A percentile compares a stretch with the other conserved stretches of the same genome.
Conservation (phyloP, 2,113 vertebrate species). For the Peucedramus taeniatus region DNA sequence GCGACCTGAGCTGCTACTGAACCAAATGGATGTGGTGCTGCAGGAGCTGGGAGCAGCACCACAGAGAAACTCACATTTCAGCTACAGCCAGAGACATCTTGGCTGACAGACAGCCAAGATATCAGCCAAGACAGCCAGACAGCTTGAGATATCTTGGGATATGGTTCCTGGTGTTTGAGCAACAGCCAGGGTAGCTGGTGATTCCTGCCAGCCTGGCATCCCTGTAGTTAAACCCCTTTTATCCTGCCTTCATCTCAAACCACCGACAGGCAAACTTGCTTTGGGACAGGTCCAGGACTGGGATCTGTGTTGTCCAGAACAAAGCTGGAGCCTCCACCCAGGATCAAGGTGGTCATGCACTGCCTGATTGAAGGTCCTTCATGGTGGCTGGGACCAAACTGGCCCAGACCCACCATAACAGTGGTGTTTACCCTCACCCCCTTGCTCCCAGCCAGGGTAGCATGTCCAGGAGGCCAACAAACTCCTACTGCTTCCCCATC, state of each 20-base stretch:
- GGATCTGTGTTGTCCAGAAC: accelerated
- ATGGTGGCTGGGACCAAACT: not conserved
- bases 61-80: not conserved
- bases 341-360: not conserved
- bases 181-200: accelerated
- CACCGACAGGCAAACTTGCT: not conserved
- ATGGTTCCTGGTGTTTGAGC: accelerated
- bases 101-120: too few relatives aligned
- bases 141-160: not conserved
- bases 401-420: not conserved
- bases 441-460: not conserved
- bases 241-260: not conserved
- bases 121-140: too few relatives aligned
- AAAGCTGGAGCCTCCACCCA: not conserved
- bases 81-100: not conserved
- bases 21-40: not conserved
- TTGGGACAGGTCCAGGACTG: not conserved
- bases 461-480: not conserved
- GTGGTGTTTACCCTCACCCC: not conserved
- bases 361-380: not conserved
- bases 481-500: not conserved
- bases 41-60: not conserved
- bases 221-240: not conserved
- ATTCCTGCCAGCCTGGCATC: not conserved
- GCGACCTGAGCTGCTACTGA: not conserved